Base-by-base conservation (phyloP, 2,797 vertebrate species). In the Hipposideros larvatus region DNA sequence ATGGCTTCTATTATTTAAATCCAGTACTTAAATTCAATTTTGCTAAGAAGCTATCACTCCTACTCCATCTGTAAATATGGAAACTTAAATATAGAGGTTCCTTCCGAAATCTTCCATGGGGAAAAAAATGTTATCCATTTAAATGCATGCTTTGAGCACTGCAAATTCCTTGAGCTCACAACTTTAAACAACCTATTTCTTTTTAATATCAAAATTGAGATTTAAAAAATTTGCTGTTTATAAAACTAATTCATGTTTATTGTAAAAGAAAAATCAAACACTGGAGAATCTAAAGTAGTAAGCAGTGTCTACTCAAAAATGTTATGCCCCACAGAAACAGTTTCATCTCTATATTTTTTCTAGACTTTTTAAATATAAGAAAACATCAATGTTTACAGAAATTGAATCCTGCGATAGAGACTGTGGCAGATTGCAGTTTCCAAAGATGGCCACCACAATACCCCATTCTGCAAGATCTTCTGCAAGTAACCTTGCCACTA, bases 1-100 rank as follows among this genome's bases (percentile, higher is more conserved):
- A 96, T 90, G 78, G 48, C n/a, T 41, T 86, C 90, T 92, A 79
- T 95, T 94, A 90, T 86, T 96, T 96, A 97, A 97, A 97, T 97
- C 68, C 90, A 90, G 96, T 95, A 87, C 68, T 96, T 92, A 95
- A 90, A 97, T 91, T 86, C 78, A 53, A 55, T 73, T 94, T 93
- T 83, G 43, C 90, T 80, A 71, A 93, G 85, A 96, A 91, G 82
- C 59, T 87, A 61, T 90, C 91, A 88, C 92, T 95, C 87, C 95
- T 82, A 95, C 92, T 91, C 82, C 71, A 84, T 83, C 88, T 88
- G 82, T 71, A 97, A 96, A 97, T 95, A 70, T 41, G 80, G 87
- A 95, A 90, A 86, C 68, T 87, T 57, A 78, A 77, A 68, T 95
- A 80, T 63, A 86, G 93, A 94, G 16, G 11, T 87, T 75, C 48